Conservation (phyloP, 2,888 invertebrate genomes). For the Aplocera efformata region DNA sequence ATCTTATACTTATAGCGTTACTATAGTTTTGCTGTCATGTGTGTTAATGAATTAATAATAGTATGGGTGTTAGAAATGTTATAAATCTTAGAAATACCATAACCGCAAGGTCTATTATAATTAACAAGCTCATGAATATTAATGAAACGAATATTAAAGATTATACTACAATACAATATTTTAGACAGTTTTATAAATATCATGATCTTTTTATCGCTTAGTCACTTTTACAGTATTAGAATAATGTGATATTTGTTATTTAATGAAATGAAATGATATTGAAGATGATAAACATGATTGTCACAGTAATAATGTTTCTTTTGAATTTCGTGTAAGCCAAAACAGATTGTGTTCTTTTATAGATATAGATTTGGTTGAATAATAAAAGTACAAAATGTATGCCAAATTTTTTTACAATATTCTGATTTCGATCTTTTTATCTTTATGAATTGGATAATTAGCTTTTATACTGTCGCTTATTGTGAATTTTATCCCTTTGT, state of each 20-base stretch:
- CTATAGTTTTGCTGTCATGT: no score
- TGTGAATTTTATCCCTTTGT: conserved; percentile 12
- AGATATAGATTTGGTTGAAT: conserved; percentile 26
- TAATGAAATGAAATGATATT: no score
- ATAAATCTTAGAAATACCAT: no score
- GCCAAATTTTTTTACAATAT: conserved; percentile 51
- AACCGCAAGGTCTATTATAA: neutral
- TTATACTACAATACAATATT: conserved; percentile 7
- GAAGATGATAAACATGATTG: no score
- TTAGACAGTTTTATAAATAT: conserved; percentile 15
- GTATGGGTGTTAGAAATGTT: no score
- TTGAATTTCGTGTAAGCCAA: conserved; percentile 32
- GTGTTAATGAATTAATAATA: no score
- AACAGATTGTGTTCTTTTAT: conserved; percentile 40
- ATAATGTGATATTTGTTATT: conserved; percentile 20
- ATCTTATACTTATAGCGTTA: no score
- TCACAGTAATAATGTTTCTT: no score
- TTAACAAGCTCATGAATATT: conserved; percentile 36
- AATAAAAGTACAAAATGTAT: conserved; percentile 52
- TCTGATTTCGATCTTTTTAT: conserved; percentile 19
- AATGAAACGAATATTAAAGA: conserved; percentile 30
- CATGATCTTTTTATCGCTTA: conserved; percentile 25
- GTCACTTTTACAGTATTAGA: conserved; percentile 29
- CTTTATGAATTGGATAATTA: conserved; percentile 8
- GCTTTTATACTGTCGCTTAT: conserved; percentile 15